Percentiles rank a stretch among this genome's conserved stretches.
These are phyloP conservation scores for Bombyx huttoni DNA, from an alignment of 2,888 invertebrate genomes.

Conservation along the genomic window DNA sequence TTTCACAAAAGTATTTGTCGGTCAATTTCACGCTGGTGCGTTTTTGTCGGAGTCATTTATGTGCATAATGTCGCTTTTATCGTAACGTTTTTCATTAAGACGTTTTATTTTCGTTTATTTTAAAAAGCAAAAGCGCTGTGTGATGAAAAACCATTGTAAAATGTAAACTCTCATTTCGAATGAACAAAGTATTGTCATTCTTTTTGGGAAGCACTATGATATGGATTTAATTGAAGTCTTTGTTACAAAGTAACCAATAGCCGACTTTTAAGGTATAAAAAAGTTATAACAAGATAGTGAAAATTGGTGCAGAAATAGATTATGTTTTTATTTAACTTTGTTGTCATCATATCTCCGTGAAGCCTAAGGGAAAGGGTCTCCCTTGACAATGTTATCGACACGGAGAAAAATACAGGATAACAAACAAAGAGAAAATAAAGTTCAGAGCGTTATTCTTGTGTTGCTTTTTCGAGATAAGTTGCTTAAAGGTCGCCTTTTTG, in stretches of 20 bases:
- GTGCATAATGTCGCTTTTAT: slow-evolving; percentile 24
- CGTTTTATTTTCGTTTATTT: not conserved
- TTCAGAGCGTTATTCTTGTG: slow-evolving; percentile 2
- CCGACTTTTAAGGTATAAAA: not conserved
- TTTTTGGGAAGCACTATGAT: too few species aligned
- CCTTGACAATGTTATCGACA: slow-evolving; percentile 41
- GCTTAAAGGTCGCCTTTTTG: not conserved
- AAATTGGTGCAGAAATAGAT: slow-evolving; percentile 29
- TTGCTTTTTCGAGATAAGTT: slow-evolving; percentile 4
- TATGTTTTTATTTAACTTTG: slow-evolving; percentile 41
- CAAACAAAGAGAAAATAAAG: slow-evolving; percentile 27
- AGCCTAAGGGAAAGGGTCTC: slow-evolving; percentile 30
- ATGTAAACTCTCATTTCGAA: too few species aligned
- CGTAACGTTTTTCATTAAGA: not conserved
- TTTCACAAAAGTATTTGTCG: slow-evolving; percentile 50
- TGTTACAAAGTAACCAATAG: too few species aligned
- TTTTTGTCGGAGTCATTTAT: slow-evolving; percentile 38
- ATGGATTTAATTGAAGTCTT: too few species aligned
- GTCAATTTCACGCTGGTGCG: slow-evolving; percentile 45
- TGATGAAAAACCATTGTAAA: too few species aligned
- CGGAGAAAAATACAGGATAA: slow-evolving; percentile 32
- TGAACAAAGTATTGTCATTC: too few species aligned
- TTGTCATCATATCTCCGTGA: slow-evolving; percentile 35
- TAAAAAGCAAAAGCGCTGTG: not conserved
- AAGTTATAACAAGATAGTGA: not conserved